These are phyloP conservation scores for Enteromius thamalakanensis DNA, from an alignment of 2,797 vertebrate genomes.

Conservation along the genomic window DNA sequence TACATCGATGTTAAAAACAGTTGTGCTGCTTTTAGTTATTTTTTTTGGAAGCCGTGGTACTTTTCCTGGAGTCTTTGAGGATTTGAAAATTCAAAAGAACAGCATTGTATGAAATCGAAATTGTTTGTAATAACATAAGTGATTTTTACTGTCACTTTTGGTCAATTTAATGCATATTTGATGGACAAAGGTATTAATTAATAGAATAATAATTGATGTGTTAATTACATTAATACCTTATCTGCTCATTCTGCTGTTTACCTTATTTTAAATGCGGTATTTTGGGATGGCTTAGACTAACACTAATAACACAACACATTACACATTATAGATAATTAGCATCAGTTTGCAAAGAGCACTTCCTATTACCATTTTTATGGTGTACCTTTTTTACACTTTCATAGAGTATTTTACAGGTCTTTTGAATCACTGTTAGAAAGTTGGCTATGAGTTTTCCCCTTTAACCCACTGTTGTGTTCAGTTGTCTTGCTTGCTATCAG, in stretches of 20 bases:
- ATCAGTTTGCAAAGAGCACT: background rate
- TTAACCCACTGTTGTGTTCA: slow-evolving; percentile 12
- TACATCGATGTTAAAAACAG: background rate
- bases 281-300: background rate
- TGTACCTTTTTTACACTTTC: background rate
- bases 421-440: slow-evolving; percentile 1
- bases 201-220: background rate
- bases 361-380: background rate
- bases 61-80: background rate
- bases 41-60: background rate
- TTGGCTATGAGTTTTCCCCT: background rate
- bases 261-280: background rate
- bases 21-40: background rate
- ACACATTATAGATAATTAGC: background rate
- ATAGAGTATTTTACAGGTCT: background rate
- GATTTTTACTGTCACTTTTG: background rate
- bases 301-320: background rate
- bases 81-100: background rate
- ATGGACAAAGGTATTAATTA: background rate
- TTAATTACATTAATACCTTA: background rate
- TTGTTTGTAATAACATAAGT: background rate
- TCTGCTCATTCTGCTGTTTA: background rate
- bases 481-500: slow-evolving; percentile 22
- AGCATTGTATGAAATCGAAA: background rate
- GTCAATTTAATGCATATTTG: background rate